Evolutionary conservation across 2,113 vertebrate genomes (phyloP), one percentile per base, ranked within the genome.

Genomic region (Osmerus eperlanus): DNA sequence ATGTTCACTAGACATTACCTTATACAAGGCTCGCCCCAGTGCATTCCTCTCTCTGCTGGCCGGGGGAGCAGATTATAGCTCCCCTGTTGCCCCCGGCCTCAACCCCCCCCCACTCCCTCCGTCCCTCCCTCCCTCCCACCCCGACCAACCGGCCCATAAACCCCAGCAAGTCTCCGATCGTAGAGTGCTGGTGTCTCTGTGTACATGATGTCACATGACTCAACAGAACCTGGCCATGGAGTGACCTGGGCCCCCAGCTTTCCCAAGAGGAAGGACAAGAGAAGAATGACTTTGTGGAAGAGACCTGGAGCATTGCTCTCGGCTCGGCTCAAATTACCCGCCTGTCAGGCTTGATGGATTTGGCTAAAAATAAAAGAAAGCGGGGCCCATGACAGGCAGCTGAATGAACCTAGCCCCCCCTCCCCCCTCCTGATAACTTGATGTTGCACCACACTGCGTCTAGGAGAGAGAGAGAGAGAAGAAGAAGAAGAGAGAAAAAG

Each of bases 171-270:
- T 88, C 91, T 92, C 75, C 52, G 64, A 60, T 16, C 76, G 51
- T 76, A 63, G 59, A 63, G 73, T 69, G 87, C 89, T 90, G 90
- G 90, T 93, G 28, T 64, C 90, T 94, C 93, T 96, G 93, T 95
- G 93, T 94, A 94, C 94, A 95, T 92, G 91, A 95, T 94, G 94
- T 96, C 95, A 94, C 94, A 97, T 98, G 96, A 98, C 96, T 97
- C 95, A 91, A 95, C 96, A 97, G 94, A 96, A 95, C 92, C 92
- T 92, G 87, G 90, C 92, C 92, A 91, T 89, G 83, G 78, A 94
- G 92, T 85, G 82, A 85, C 90, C 93, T 92, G 90, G 90, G 94
- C 92, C 89, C 88, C 88, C 88, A 90, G 89, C 92, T 92, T 93
- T 92, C 93, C 93, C 89, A 92, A 91, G 91, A 92, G 91, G 73